phyloP scores from a whole-genome alignment of 2,113 vertebrate species.

The Rhinoderma darwinii region DNA sequence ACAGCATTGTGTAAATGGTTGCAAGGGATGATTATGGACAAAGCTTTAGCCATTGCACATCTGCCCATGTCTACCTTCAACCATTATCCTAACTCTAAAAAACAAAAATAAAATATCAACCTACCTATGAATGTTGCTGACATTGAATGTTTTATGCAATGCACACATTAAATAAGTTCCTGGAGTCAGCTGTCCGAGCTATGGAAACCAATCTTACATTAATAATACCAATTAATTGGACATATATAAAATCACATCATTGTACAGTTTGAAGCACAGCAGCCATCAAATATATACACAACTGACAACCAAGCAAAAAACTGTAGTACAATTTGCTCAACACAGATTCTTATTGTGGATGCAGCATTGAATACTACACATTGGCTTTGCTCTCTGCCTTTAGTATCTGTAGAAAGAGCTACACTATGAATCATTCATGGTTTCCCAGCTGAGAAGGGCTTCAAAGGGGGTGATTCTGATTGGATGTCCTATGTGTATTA shows the following conservation, averaged over 20 bases:
- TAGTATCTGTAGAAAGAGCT: slow-evolving; percentile 84
- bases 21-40: no score
- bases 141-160: background rate
- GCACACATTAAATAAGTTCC: background rate
- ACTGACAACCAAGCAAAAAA: slow-evolving; percentile 76
- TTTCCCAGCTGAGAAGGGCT: slow-evolving; percentile 89
- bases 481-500: slow-evolving; percentile 90
- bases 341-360: slow-evolving; percentile 83
- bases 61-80: no score
- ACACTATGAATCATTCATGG: slow-evolving; percentile 91
- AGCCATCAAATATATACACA: slow-evolving; percentile 28
- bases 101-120: background rate
- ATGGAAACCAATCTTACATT: background rate
- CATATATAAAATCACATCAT: background rate
- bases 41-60: no score
- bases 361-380: slow-evolving; percentile 84
- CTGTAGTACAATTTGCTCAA: slow-evolving; percentile 86
- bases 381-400: slow-evolving; percentile 84
- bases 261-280: slow-evolving; percentile 33
- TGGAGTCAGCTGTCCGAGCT: background rate
- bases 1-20: no score
- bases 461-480: slow-evolving; percentile 91
- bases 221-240: background rate
- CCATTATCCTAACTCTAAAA: no score
- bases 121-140: background rate